phyloP scores from a whole-genome alignment of 2,113 vertebrate species.

The Globicephala melas region DNA sequence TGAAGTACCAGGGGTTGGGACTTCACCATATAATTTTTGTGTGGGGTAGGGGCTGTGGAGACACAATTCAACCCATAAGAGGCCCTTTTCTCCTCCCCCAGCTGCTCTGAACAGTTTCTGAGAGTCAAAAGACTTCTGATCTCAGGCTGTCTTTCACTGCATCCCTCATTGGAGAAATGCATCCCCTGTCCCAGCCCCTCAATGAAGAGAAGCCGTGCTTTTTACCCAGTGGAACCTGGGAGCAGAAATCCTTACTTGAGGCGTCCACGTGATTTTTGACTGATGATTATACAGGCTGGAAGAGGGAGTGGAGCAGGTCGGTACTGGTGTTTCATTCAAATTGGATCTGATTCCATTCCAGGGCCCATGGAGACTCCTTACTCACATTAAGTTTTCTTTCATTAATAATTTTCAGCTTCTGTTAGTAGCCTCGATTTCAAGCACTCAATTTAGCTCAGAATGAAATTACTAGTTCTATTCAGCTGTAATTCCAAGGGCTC shows the following conservation, averaged over 20 bases:
- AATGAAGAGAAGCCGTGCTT: background rate
- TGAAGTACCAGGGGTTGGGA: background rate
- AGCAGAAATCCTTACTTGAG: background rate
- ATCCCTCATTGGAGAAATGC: background rate
- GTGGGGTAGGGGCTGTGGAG: accelerated
- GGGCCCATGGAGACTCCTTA: background rate
- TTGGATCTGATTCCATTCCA: background rate
- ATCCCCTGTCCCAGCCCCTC: background rate
- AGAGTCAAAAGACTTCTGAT: background rate
- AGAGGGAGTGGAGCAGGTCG: background rate
- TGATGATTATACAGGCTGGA: background rate
- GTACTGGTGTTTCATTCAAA: background rate
- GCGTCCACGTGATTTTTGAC: background rate
- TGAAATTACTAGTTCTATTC: background rate
- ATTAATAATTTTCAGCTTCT: background rate
- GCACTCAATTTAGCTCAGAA: background rate
- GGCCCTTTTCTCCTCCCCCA: background rate
- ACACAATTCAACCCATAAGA: background rate
- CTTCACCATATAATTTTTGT: background rate
- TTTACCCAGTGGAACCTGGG: background rate
- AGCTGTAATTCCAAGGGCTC: background rate
- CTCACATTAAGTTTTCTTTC: background rate
- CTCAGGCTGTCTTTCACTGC: background rate
- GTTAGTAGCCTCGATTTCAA: background rate
- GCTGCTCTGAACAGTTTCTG: background rate